These are phyloP conservation scores for Chrysemys picta DNA, from an alignment of 2,113 vertebrate genomes.

Conservation along the genomic window DNA sequence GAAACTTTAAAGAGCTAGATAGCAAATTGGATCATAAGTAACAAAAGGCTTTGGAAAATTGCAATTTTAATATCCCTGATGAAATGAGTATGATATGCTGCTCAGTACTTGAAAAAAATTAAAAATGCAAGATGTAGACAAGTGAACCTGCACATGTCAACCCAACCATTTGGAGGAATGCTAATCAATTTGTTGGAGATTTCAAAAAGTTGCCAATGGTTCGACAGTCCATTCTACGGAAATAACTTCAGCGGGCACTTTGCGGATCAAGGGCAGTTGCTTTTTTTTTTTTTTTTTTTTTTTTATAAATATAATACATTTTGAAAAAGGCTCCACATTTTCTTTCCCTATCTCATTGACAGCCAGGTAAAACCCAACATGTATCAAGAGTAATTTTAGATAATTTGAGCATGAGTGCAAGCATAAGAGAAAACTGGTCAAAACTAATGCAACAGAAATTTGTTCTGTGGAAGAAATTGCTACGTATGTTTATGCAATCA, in stretches of 20 bases:
- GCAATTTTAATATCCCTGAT: not conserved
- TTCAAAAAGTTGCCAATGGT: not conserved
- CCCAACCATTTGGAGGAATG: not conserved
- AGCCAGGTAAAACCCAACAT: not conserved
- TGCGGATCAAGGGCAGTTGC: not conserved
- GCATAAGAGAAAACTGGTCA: not conserved
- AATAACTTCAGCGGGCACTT: not conserved
- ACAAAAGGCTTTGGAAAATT: not conserved
- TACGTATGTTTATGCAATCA: not conserved
- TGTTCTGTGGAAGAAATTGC: not conserved
- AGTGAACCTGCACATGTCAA: not conserved
- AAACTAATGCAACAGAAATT: not conserved
- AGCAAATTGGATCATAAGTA: slow-evolving; percentile 15
- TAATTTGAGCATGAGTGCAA: not conserved
- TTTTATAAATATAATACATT: too few species aligned
- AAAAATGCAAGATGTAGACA: not conserved
- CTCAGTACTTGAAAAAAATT: not conserved
- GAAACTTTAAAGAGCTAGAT: not conserved
- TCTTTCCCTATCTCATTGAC: not conserved
- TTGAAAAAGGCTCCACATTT: not conserved
- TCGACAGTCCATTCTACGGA: not conserved
- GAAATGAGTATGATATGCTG: not conserved
- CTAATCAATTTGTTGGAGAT: not conserved
- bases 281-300: not conserved
- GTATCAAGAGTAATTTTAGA: not conserved